These are phyloP conservation scores for Mizuhopecten yessoensis DNA, from an alignment of 1,140 invertebrate species.

Conservation along the genomic window DNA sequence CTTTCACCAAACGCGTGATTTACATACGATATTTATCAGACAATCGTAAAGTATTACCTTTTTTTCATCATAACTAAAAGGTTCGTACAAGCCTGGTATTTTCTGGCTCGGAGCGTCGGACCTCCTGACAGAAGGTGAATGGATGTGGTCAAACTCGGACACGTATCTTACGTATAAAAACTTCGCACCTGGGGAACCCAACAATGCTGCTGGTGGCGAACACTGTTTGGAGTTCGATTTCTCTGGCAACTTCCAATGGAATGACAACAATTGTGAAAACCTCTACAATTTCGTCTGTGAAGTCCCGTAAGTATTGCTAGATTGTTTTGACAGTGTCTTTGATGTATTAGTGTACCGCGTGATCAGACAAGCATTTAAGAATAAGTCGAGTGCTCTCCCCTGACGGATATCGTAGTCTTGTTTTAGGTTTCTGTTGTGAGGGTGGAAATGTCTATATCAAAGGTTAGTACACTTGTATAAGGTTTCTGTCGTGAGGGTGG, in stretches of 20 bases:
- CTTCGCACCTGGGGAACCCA: slow-evolving; percentile 53
- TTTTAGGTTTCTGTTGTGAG: too few species aligned
- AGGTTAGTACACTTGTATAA: too few species aligned
- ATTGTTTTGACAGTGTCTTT: background rate
- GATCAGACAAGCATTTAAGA: too few species aligned
- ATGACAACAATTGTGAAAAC: slow-evolving; percentile 50
- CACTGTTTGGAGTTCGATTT: slow-evolving; percentile 49
- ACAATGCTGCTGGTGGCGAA: slow-evolving; percentile 44
- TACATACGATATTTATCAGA: too few species aligned
- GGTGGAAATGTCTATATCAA: too few species aligned
- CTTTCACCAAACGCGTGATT: too few species aligned
- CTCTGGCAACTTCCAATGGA: slow-evolving; percentile 45
- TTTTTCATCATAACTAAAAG: too few species aligned
- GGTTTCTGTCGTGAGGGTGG: too few species aligned
- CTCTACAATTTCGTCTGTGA: slow-evolving; percentile 55
- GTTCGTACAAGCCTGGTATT: slow-evolving; percentile 47
- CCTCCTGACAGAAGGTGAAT: slow-evolving; percentile 47
- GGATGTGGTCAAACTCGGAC: slow-evolving; percentile 41
- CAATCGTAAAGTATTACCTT: too few species aligned
- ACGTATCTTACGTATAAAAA: slow-evolving; percentile 32
- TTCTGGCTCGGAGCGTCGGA: slow-evolving; percentile 53
- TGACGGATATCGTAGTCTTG: too few species aligned
- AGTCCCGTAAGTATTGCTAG: slow-evolving; percentile 48
- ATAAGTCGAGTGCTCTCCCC: too few species aligned
- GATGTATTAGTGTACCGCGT: too few species aligned